These are phyloP conservation scores for Cavia porcellus DNA, from an alignment of 2,113 vertebrate species.

Conservation along the genomic window DNA sequence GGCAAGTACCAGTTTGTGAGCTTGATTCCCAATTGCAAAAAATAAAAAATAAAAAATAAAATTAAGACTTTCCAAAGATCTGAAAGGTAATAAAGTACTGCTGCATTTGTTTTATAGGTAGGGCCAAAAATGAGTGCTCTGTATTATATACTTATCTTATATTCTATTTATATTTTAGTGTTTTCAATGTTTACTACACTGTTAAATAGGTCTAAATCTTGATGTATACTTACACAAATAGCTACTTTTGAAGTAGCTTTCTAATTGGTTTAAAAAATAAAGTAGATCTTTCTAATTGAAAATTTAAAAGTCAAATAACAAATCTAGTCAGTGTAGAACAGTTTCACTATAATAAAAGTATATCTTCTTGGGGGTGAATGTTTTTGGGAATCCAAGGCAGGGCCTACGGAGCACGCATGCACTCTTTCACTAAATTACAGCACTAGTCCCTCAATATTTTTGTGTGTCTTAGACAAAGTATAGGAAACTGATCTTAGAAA, in stretches of 20 bases:
- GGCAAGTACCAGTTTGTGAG: too few relatives aligned
- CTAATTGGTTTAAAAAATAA: constrained; percentile 35
- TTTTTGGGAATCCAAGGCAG: background rate
- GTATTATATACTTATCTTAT: constrained; percentile 82
- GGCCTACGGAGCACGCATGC: background rate
- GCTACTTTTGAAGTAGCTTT: constrained; percentile 45
- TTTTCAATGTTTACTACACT: constrained; percentile 75
- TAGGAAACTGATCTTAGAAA: constrained; percentile 16
- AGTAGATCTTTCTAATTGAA: constrained; percentile 56
- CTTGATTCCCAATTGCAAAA: too few relatives aligned
- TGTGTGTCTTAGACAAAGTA: constrained; percentile 46
- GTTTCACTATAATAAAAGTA: constrained; percentile 41
- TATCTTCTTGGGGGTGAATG: background rate
- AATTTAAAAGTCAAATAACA: constrained; percentile 65
- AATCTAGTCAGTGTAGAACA: constrained; percentile 46
- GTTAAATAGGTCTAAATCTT: constrained; percentile 78
- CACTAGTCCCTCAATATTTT: background rate
- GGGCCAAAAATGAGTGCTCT: constrained; percentile 81
- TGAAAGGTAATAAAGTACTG: constrained; percentile 81
- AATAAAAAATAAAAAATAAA: too few relatives aligned
- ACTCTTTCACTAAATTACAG: background rate
- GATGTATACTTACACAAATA: constrained; percentile 65
- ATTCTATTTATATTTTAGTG: constrained; percentile 80
- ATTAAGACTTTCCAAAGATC: constrained; percentile 83
- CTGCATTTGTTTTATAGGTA: constrained; percentile 63